Evolutionary conservation across 2,888 invertebrate species (phyloP), one percentile per base, ranked within the genome.

Genomic region (Oxyteleia sp.): DNA sequence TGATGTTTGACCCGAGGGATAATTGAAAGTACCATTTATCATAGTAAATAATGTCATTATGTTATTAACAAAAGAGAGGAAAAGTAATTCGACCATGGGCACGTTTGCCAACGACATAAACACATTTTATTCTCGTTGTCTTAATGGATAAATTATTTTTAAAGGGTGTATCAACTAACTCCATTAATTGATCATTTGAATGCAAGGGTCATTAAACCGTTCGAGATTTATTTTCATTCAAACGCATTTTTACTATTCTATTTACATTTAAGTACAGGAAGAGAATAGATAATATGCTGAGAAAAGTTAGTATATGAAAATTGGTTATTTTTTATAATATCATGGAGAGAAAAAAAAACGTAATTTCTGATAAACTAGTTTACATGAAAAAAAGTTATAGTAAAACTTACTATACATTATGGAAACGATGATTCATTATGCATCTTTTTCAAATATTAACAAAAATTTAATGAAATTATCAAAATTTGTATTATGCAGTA

Each of bases 1-100:
- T 23, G 41, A 41, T 16, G 41, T 41, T 10, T n/a, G 32, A 29
- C 23, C 38, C 0, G 16, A 2, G 26, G 57, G 45, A 64, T 75
- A 66, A 75, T 75, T 66, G 57, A 66, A 15, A 32, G 59, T 26
- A n/a, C 49, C 49, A 66, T 75, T 75, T 59, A 66, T 75, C 66
- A 75, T 75, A 29, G 16, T 53, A 57, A 75, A 75, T 75, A 59
- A 75, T 75, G 75, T 66, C 75, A 51, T 75, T 75, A 66, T 41
- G 64, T 29, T 57, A 75, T 75, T 66, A 75, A 49, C 49, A 66
- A 75, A 55, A 57, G 10, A 63, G 63, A 47, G 47, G 53, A 75
- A 64, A 75, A 75, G 74, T 64, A 57, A 55, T 64, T 55, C 41
- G 23, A 61, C 35, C 18, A 3, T n/a, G 35, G 49, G 20, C 11